These are phyloP conservation scores for Cryptotis parvus DNA, from an alignment of 2,113 vertebrate genomes.

Conservation along the genomic window DNA sequence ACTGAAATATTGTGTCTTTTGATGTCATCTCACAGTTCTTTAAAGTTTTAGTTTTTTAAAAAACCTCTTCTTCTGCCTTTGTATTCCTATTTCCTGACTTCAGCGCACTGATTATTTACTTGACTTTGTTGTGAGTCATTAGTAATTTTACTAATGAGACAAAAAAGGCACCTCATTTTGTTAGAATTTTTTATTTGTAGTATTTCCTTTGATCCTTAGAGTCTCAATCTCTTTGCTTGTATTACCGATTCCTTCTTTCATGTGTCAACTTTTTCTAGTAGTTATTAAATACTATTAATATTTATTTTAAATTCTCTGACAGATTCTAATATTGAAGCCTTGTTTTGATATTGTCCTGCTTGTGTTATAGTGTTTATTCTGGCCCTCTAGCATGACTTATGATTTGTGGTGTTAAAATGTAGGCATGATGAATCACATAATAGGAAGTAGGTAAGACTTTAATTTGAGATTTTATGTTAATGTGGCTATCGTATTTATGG, in stretches of 20 bases:
- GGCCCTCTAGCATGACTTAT: not conserved
- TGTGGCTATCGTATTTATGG: not conserved
- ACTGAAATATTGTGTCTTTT: not conserved
- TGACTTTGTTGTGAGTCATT: no score
- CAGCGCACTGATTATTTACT: no score
- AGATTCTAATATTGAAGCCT: no score
- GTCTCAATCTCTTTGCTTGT: not conserved
- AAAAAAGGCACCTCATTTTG: not conserved
- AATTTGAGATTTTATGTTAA: not conserved
- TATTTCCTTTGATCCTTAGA: not conserved
- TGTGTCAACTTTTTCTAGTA: not conserved
- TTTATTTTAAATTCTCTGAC: not conserved
- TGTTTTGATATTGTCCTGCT: not conserved
- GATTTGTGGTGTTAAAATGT: not conserved
- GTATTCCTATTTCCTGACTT: not conserved
- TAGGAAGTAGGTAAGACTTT: not conserved
- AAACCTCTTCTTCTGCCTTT: no score
- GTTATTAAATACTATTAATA: not conserved
- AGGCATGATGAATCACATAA: no score
- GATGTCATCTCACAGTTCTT: not conserved
- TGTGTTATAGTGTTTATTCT: not conserved
- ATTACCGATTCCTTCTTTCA: not conserved
- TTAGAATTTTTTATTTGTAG: not conserved
- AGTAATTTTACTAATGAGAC: no score
- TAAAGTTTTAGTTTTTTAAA: not conserved